phyloP scores from a whole-genome alignment of 2,797 vertebrate genomes.

The Malacoraja senta region DNA sequence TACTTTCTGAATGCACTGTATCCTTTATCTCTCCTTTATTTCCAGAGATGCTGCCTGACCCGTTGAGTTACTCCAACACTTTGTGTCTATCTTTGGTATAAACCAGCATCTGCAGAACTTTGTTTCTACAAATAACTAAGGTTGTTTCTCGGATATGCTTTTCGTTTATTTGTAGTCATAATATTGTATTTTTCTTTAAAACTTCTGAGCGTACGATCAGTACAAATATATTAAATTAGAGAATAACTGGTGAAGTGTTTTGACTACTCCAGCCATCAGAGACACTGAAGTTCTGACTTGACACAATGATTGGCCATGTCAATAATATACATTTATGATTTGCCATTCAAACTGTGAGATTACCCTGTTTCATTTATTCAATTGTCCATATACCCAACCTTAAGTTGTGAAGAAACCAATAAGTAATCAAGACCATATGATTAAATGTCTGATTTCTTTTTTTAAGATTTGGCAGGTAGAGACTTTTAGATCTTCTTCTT shows the following conservation, averaged over 20 bases:
- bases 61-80: no score
- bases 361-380: not conserved
- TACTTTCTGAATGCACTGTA: no score
- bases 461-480: not conserved
- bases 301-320: not conserved
- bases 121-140: not conserved
- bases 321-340: not conserved
- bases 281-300: not conserved
- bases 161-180: not conserved
- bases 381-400: not conserved
- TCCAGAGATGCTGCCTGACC: no score
- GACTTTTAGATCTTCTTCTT: not conserved
- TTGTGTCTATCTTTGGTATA: no score
- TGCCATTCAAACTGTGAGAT: not conserved
- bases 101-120: no score
- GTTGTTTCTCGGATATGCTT: not conserved
- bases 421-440: not conserved
- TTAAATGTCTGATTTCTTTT: not conserved
- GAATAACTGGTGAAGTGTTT: not conserved
- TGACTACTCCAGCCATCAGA: not conserved
- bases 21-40: no score
- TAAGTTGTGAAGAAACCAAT: not conserved
- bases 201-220: not conserved
- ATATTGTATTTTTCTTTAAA: not conserved
- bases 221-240: not conserved